A percentile compares a stretch with the other conserved stretches of the same genome.
Conservation (phyloP, 2,888 invertebrate species). For the Callinectes sapidus region DNA sequence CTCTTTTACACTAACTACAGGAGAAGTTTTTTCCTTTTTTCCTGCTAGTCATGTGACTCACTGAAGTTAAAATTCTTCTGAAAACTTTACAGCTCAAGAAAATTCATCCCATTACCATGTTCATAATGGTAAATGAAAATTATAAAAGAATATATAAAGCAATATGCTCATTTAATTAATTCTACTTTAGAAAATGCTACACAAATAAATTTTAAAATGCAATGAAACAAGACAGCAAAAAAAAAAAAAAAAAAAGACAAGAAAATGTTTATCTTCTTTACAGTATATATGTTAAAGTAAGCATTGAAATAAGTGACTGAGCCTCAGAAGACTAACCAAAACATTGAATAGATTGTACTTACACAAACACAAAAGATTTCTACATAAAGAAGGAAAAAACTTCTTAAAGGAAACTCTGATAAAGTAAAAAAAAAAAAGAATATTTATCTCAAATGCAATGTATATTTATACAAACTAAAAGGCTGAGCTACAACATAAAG, state of each 20-base stretch:
- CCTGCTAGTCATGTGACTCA: not conserved
- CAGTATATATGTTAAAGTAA: not conserved
- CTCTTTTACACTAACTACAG: not conserved
- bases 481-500: not conserved
- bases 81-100: not conserved
- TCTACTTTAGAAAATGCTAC: not conserved
- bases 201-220: not conserved
- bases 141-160: not conserved
- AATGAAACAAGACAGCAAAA: not conserved
- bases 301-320: not conserved
- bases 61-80: not conserved
- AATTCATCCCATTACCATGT: not conserved
- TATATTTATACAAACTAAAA: not conserved
- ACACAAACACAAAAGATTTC: not conserved
- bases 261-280: not conserved
- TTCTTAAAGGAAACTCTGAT: not conserved
- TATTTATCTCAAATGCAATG: not conserved
- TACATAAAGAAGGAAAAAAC: not conserved
- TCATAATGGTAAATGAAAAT: not conserved
- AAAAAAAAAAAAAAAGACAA: not conserved
- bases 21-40: slow-evolving; percentile 37
- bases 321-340: not conserved
- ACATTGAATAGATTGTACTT: not conserved
- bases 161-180: not conserved
- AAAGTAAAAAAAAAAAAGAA: not conserved